Evolutionary conservation across 2,888 invertebrate genomes (phyloP), one percentile per base, ranked within the genome.

Genomic region (Nebria brevicollis): DNA sequence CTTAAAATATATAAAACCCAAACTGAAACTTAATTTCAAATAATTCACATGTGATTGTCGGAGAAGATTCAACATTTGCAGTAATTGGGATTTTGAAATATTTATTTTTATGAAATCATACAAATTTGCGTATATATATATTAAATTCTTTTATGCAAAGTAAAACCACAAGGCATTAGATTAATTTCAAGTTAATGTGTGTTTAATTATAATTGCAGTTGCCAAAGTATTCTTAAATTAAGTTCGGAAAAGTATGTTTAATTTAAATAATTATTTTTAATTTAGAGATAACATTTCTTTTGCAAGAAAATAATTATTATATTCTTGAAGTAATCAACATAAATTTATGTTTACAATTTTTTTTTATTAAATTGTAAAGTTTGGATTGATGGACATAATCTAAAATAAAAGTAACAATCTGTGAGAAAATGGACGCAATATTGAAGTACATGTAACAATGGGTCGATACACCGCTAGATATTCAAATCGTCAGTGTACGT

Each of bases 391-490:
- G 54, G 54, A 54, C 54, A 54, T 54, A 68, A 68, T 26, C 20
- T 20, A 68, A 68, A 68, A 15, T 5, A 11, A 68, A 68, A 8
- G 10, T 68, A 20, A 68, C 26, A 68, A 68, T 13, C 34, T 73
- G 73, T 73, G 13, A 13, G 73, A 73, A 73, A 73, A 43, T 42
- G 43, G 54, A 73, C 73, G 73, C n/a, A 11, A 54, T 54, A 54
- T 54, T 54, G 54, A 54, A 54, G 54, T 54, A 8, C 54, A 6
- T 54, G 25, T 64, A 80, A 82, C 82, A 82, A 82, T 81, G 66
- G 81, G 81, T 82, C 81, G 82, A 82, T 82, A 82, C 75, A 77
- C 72, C 65, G 77, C 65, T 66, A 82, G 82, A 82, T 82, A 82
- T 81, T 74, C 77, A 81, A 82, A 82, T 82, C 54, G 13, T 7